A percentile compares a stretch with the other conserved stretches of the same genome.
Evolutionary conservation across 2,113 vertebrate genomes (phyloP).

Genomic region (Macrotis lagotis): DNA sequence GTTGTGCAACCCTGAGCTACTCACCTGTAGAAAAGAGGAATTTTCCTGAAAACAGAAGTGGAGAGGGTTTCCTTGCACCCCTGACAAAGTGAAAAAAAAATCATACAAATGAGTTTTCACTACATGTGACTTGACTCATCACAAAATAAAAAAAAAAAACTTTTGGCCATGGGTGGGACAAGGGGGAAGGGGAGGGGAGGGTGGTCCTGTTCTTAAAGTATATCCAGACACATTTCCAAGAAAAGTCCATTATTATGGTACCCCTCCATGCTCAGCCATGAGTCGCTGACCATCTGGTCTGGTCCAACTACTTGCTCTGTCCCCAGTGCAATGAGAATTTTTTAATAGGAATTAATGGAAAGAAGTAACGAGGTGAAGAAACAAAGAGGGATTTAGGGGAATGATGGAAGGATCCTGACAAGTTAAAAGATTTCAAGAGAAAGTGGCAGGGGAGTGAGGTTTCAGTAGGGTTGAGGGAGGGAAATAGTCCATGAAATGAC

Average conservation of each 20-base stretch:
- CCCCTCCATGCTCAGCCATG: neutral
- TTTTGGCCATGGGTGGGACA: neutral
- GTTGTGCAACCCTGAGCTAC: neutral
- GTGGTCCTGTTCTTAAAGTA: neutral
- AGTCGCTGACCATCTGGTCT: neutral
- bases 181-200: neutral
- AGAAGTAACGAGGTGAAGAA: neutral
- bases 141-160: neutral
- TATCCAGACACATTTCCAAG: neutral
- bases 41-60: neutral
- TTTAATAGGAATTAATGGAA: neutral
- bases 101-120: neutral
- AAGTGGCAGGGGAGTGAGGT: neutral
- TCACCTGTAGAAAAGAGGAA: neutral
- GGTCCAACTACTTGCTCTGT: neutral
- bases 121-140: neutral
- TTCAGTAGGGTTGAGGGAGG: neutral
- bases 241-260: neutral
- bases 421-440: neutral
- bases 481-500: neutral
- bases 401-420: neutral
- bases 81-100: neutral
- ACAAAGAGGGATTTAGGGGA: neutral
- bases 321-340: neutral
- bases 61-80: neutral